Conservation (phyloP, 1,140 invertebrate species). For the Ganaspis sp. region DNA sequence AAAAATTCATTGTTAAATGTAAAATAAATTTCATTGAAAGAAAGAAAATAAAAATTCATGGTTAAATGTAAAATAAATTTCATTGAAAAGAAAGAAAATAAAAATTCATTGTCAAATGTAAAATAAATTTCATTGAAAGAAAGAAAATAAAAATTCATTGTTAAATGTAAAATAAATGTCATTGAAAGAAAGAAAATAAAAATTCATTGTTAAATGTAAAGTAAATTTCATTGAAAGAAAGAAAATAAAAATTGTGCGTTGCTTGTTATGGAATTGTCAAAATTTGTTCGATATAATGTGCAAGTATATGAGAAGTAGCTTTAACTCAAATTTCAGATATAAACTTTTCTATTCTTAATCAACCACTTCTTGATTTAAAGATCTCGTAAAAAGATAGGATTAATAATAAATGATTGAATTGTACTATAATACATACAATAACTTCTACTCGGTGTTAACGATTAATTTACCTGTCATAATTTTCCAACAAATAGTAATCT, state of each 20-base stretch:
- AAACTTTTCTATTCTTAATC: neutral
- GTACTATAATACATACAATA: constrained; percentile 35
- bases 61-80: too few relatives aligned
- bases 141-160: too few relatives aligned
- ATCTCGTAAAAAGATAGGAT: neutral
- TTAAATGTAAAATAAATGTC: too few relatives aligned
- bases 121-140: too few relatives aligned
- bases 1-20: too few relatives aligned
- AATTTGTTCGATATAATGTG: neutral
- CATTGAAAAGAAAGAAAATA: too few relatives aligned
- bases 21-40: too few relatives aligned
- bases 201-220: too few relatives aligned
- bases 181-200: too few relatives aligned
- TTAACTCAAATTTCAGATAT: neutral
- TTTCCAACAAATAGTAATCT: constrained; percentile 55
- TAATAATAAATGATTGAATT: constrained; percentile 10
- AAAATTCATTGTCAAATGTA: too few relatives aligned
- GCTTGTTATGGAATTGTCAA: neutral
- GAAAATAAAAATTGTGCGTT: constrained; percentile 36
- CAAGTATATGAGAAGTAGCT: neutral
- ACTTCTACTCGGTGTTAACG: neutral
- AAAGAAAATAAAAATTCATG: too few relatives aligned
- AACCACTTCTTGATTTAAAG: neutral
- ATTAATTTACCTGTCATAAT: neutral
- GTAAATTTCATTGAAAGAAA: constrained; percentile 32